Evolutionary conservation across 2,113 vertebrate genomes (phyloP).

Genomic region (Grantiella picta): DNA sequence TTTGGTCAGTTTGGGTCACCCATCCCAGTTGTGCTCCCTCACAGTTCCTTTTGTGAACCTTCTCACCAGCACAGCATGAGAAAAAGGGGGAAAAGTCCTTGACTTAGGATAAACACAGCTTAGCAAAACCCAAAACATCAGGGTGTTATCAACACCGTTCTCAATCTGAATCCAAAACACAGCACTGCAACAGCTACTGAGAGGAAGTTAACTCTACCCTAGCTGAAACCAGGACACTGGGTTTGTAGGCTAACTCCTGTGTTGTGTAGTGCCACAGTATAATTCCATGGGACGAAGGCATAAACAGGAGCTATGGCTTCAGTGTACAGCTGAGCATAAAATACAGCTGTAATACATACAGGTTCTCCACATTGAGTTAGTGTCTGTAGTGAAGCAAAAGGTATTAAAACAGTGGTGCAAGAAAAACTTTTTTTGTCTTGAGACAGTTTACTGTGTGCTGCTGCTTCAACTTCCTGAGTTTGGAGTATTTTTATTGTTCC

Average conservation of each 20-base stretch:
- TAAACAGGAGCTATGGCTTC: background rate
- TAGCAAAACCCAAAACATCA: background rate
- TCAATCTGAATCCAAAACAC: background rate
- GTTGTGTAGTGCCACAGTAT: background rate
- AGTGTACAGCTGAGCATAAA: background rate
- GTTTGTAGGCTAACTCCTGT: background rate
- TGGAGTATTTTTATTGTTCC: background rate
- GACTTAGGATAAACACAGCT: background rate
- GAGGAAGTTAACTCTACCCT: background rate
- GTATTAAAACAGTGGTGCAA: background rate
- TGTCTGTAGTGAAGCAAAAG: background rate
- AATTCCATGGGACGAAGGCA: fast-evolving
- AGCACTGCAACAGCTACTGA: background rate
- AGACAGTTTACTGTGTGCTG: background rate
- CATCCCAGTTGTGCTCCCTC: background rate
- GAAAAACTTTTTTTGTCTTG: background rate
- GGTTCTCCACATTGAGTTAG: background rate
- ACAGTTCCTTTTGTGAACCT: background rate
- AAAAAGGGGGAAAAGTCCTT: background rate
- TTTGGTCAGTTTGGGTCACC: background rate
- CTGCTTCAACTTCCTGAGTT: background rate
- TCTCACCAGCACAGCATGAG: background rate
- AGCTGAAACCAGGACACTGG: background rate
- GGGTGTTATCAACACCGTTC: background rate
- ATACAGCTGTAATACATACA: background rate